Evolutionary conservation across 2,113 vertebrate genomes (phyloP), one percentile per base, ranked within the genome.

Genomic region (Psilopsiagon aymara): DNA sequence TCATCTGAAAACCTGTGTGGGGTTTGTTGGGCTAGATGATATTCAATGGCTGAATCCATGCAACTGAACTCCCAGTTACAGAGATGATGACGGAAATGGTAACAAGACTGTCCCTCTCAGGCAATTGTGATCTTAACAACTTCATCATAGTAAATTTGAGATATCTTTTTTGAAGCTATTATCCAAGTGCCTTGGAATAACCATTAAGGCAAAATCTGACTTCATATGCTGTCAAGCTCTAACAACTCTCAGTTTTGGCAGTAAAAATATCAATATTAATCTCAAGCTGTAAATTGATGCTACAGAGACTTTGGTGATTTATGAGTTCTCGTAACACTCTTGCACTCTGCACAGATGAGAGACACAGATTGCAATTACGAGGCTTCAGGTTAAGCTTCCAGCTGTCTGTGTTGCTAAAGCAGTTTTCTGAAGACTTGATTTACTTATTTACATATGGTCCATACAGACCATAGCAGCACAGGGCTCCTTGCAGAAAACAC

Each of bases 251-350:
- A 62, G 33, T 55, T 86, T 93, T 37, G 74, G 44, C 64, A 73
- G 66, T 46, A 88, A 84, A 95, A 91, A 82, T 69, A 94, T 88
- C 86, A 92, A 82, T 93, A 94, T 13, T 93, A 68, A 94, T 91
- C 77, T 92, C 80, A 46, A 57, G 24, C 81, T 92, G 78, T 82
- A 91, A 95, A 96, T 23, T 76, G 70, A 41, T 84, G 77, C 63
- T 75, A 49, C 24, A 60, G n/a, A 62, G 88, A 39, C 73, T 88
- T 81, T 8, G 39, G 47, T 78, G 73, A 92, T 86, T 81, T 74
- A 82, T 60, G 60, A 83, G 68, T 64, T 91, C 60, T 39, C 11
- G 2, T 39, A 81, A 84, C 18, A 71, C 27, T n/a, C 49, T 41
- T 35, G n/a, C 51, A 51, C 47, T 64, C 25, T 89, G 43, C 1